A percentile compares a stretch with the other conserved stretches of the same genome.
Evolutionary conservation across 2,113 vertebrate species (phyloP).

Genomic region (Ivindomyrus marchei): DNA sequence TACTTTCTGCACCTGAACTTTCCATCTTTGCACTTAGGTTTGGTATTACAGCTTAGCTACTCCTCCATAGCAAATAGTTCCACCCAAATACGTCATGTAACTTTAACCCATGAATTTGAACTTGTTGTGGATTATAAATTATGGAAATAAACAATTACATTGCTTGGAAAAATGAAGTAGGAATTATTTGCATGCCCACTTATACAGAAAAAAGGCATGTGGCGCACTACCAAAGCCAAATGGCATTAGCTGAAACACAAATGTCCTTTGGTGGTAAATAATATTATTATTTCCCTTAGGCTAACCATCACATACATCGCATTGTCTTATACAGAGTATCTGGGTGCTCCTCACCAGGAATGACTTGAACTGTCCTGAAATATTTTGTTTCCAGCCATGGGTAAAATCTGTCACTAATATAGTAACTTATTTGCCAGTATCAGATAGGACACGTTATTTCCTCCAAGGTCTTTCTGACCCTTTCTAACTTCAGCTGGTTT

Average conservation of each 20-base stretch:
- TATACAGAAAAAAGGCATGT: background rate
- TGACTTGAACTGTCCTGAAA: background rate
- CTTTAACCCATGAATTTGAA: background rate
- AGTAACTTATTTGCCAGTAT: background rate
- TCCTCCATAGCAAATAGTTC: background rate
- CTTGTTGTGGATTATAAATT: background rate
- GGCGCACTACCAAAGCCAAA: background rate
- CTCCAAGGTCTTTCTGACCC: background rate
- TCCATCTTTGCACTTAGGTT: background rate
- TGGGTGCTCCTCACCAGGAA: background rate
- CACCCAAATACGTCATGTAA: background rate
- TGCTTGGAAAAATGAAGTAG: background rate
- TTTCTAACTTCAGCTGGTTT: background rate
- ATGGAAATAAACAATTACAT: background rate
- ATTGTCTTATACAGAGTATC: background rate
- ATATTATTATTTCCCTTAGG: background rate
- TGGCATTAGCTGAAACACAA: background rate
- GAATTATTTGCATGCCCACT: background rate
- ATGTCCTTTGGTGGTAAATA: background rate
- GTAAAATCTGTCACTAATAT: background rate
- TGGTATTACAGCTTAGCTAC: background rate
- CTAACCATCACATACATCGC: background rate
- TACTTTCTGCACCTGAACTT: background rate
- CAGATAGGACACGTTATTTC: background rate
- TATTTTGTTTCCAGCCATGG: background rate